Evolutionary conservation across 1,140 invertebrate genomes (phyloP), one percentile per base, ranked within the genome.

Genomic region (Bombus huntii): DNA sequence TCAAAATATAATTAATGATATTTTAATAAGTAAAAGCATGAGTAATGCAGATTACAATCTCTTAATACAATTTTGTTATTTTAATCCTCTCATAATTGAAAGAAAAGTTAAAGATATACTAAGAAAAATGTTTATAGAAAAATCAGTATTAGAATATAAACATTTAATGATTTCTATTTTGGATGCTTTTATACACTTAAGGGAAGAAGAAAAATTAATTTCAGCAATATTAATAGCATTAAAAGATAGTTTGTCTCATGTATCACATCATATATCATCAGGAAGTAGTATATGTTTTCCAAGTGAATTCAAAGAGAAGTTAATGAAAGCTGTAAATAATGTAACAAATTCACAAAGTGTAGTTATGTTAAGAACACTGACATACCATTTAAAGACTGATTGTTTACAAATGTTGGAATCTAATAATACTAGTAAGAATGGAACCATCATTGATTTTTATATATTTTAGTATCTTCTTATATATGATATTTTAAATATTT

Each of bases 51-150:
- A 93, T 82, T 94, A 92, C 78, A 66, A 92, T 18, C 70, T 92
- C 70, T 76, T 95, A 1, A 75, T 70, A 42, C 78, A 83, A 59
- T 90, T 95, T 57, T 78, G 92, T 42, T 86, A 88, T 80, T 87
- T 94, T 3, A 94, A 95, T 92, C 94, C 94, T 77, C 65, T 93
- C 8, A 84, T 94, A 31, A 90, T 95, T 59, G 94, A 94, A 76
- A 91, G 84, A 39, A 92, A 90, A 57, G 90, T 89, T 44, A 82
- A 92, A 73, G 65, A 53, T 65, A 90, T 94, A 28, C 72, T 95
- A 22, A 81, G 85, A 62, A 93, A 84, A 88, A 86, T 93, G 76
- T 80, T 94, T 66, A 70, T 88, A n/a, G 79, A 86, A 81, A 73
- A 91, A 82, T 89, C 82, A 81, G 47, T 59, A 53, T 28, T 34